phyloP scores from a whole-genome alignment of 2,797 vertebrate species.

The Anisognathus igniventris region DNA sequence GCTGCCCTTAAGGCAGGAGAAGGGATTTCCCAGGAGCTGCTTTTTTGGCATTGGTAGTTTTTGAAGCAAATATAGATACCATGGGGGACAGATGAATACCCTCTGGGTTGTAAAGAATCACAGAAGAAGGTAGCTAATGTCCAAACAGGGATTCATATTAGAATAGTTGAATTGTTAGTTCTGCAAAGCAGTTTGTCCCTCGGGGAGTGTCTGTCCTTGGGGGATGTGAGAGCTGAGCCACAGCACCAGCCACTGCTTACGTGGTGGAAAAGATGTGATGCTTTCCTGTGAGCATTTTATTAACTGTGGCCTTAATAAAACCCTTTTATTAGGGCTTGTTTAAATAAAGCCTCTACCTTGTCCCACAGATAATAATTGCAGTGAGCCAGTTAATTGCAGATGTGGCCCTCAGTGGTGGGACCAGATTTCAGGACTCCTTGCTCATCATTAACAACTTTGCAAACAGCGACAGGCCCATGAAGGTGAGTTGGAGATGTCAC shows the following conservation, averaged over 20 bases:
- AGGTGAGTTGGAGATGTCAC: constrained; percentile 77
- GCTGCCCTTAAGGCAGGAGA: background rate
- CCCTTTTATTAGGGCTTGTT: background rate
- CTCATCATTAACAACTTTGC: constrained; percentile 99
- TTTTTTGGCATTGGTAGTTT: background rate
- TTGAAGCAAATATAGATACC: background rate
- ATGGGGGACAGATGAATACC: background rate
- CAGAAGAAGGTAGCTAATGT: background rate
- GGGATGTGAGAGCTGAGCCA: background rate
- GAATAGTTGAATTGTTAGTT: background rate
- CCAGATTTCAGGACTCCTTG: constrained; percentile 94
- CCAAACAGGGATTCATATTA: background rate
- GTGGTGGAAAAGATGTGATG: background rate
- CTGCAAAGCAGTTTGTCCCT: background rate
- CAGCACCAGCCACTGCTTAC: fast-evolving
- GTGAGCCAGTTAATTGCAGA: constrained; percentile 97
- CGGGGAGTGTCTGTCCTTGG: background rate
- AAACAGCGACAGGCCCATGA: constrained; percentile 95
- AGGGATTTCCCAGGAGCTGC: background rate
- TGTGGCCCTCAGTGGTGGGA: constrained; percentile 90
- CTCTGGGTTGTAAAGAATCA: background rate
- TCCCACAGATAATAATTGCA: constrained; percentile 91
- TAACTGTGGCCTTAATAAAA: background rate
- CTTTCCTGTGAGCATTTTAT: background rate
- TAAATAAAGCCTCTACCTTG: background rate